Conservation (phyloP, 2,113 vertebrate genomes). For the Chaetura pelagica region DNA sequence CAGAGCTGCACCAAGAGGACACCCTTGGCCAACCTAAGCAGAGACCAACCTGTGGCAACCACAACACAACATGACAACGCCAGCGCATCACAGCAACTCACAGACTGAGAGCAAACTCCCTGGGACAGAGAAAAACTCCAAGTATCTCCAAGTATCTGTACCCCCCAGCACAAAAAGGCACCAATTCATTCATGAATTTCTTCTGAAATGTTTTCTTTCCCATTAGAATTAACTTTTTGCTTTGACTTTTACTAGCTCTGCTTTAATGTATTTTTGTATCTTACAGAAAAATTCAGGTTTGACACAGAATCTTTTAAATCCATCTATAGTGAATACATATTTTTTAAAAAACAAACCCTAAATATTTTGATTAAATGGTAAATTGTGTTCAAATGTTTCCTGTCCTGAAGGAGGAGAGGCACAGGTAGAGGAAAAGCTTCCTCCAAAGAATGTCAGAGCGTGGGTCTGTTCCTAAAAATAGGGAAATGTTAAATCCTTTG, state of each 20-base stretch:
- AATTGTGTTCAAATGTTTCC: neutral
- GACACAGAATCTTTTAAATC: neutral
- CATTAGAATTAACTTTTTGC: neutral
- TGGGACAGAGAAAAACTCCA: neutral
- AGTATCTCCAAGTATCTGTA: too few relatives aligned
- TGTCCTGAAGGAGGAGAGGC: neutral
- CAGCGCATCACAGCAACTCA: neutral
- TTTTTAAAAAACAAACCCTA: neutral
- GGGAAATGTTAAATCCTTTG: neutral
- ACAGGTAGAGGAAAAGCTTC: neutral
- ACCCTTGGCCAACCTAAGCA: neutral
- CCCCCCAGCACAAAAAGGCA: too few relatives aligned
- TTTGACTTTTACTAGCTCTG: neutral
- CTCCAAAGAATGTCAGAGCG: neutral
- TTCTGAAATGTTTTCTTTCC: neutral
- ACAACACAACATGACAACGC: accelerated
- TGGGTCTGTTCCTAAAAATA: neutral
- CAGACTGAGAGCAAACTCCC: neutral
- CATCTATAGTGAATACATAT: neutral
- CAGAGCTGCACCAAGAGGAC: neutral
- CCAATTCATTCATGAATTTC: neutral
- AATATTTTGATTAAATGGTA: neutral
- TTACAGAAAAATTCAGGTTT: neutral
- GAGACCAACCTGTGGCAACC: neutral
- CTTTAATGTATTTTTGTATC: neutral